Percentiles rank a stretch among this genome's conserved stretches.
Evolutionary conservation across 2,888 invertebrate genomes (phyloP).

Genomic region (Hylaea fasciaria): DNA sequence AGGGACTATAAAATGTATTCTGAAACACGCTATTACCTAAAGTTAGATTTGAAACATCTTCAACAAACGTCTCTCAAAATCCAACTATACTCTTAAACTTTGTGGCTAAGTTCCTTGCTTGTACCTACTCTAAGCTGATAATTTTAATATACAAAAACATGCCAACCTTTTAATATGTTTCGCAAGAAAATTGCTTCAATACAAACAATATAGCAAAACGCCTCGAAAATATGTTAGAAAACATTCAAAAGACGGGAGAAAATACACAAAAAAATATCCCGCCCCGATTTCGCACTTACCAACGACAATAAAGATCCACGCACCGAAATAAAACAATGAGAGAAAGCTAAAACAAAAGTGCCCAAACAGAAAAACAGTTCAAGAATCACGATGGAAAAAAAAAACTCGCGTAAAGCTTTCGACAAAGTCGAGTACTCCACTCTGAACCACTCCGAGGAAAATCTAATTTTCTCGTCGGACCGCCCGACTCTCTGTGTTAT

Average conservation of each 20-base stretch:
- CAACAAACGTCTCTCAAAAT: no score
- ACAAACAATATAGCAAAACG: conserved; percentile 30
- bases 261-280: conserved; percentile 49
- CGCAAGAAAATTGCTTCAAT: conserved; percentile 4
- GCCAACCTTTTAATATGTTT: no score
- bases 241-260: conserved; percentile 44
- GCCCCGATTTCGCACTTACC: conserved; percentile 54
- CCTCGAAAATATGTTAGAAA: conserved; percentile 44
- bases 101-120: no score
- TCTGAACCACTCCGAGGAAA: conserved; percentile 74
- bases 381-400: conserved; percentile 73
- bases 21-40: no score
- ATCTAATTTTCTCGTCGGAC: conserved; percentile 82
- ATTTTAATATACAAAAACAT: no score
- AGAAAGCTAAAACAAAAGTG: conserved; percentile 69
- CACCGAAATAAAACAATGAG: conserved; percentile 72
- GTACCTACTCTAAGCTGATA: no score
- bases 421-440: conserved; percentile 76
- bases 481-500: conserved; percentile 62
- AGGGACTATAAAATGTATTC: no score
- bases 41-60: no score
- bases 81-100: no score
- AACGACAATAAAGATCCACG: conserved; percentile 64
- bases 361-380: conserved; percentile 73
- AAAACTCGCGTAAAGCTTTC: conserved; percentile 72